A percentile compares a stretch with the other conserved stretches of the same genome.
phyloP scores from a whole-genome alignment of 1,140 invertebrate genomes.

The Portunus trituberculatus region DNA sequence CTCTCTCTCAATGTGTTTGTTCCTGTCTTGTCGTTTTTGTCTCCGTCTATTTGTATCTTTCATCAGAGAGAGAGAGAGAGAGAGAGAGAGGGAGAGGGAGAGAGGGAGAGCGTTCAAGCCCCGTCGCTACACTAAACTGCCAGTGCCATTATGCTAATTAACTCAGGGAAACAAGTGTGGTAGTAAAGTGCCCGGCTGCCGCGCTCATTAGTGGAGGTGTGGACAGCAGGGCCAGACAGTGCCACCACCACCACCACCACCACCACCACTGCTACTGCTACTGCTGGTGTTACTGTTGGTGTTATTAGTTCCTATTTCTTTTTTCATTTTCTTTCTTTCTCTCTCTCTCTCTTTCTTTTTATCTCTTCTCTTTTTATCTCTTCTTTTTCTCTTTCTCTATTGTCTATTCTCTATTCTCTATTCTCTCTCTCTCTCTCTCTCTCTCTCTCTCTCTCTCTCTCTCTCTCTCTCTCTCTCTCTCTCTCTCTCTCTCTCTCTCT shows the following conservation, averaged over 20 bases:
- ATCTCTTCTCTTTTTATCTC: constrained; percentile 21
- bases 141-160: constrained; percentile 55
- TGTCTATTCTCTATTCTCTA: not conserved
- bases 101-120: not conserved
- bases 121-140: constrained; percentile 17
- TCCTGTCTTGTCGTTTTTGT: not conserved
- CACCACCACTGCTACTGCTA: not conserved
- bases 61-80: not conserved
- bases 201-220: constrained; percentile 44
- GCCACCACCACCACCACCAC: constrained; percentile 8
- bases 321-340: not conserved
- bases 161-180: constrained; percentile 30
- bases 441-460: not conserved
- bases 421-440: not conserved
- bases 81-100: not conserved
- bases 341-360: not conserved
- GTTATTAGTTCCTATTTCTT: not conserved
- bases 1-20: not conserved
- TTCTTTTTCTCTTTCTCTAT: not conserved
- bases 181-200: constrained; percentile 20
- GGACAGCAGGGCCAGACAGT: constrained; percentile 21
- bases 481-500: constrained; percentile 28
- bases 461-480: constrained; percentile 24
- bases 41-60: not conserved
- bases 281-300: not conserved